These are phyloP conservation scores for Euzetes globulus DNA, from an alignment of 2,888 invertebrate genomes.

Conservation along the genomic window DNA sequence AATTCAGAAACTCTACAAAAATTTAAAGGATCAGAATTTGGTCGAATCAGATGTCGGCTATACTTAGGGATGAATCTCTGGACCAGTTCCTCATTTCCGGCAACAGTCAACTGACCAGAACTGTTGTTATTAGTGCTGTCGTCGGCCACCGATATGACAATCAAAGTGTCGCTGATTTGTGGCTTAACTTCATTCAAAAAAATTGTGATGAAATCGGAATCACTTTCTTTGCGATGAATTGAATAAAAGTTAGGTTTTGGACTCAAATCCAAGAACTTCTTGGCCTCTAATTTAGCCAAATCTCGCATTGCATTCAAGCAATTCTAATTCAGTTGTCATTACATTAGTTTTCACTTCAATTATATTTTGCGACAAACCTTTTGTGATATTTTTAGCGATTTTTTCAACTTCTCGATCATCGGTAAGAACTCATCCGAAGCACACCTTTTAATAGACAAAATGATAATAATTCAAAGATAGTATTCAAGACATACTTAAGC, in stretches of 20 bases:
- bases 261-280: constrained; percentile 52
- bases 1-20: background rate
- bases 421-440: constrained; percentile 63
- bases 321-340: constrained; percentile 46
- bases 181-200: constrained; percentile 60
- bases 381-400: constrained; percentile 57
- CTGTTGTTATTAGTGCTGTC: constrained; percentile 17
- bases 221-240: constrained; percentile 60
- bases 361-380: constrained; percentile 53
- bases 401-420: constrained; percentile 65
- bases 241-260: constrained; percentile 39
- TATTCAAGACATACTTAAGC: constrained; percentile 69
- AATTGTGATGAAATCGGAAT: constrained; percentile 64
- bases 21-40: background rate
- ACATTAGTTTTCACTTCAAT: too few relatives aligned
- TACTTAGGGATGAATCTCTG: constrained; percentile 7
- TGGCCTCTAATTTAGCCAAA: constrained; percentile 61
- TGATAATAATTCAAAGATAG: constrained; percentile 44
- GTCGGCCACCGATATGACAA: constrained; percentile 27
- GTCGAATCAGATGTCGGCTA: background rate
- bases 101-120: constrained; percentile 23
- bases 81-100: constrained; percentile 22
- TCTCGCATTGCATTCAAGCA: constrained; percentile 61
- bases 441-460: constrained; percentile 52
- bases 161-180: constrained; percentile 44